These are phyloP conservation scores for Thripadectes ignobilis DNA, from an alignment of 2,797 vertebrate genomes.

Conservation along the genomic window DNA sequence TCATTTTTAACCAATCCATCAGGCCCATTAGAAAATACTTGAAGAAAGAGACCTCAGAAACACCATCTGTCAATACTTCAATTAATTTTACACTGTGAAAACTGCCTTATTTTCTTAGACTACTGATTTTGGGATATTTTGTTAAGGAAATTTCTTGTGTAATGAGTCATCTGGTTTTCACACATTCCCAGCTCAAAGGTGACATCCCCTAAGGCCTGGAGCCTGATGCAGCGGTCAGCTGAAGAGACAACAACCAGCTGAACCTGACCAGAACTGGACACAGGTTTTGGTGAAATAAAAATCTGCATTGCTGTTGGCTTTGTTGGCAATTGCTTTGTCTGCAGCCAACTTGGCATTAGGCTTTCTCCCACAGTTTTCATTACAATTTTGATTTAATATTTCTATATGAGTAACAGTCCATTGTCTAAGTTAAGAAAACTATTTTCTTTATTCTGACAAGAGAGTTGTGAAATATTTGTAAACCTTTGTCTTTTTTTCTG, in stretches of 20 bases:
- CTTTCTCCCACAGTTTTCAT: background rate
- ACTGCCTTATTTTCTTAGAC: background rate
- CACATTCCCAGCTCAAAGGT: background rate
- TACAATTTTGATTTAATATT: background rate
- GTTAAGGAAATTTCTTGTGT: background rate
- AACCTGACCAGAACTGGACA: background rate
- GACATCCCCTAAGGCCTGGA: background rate
- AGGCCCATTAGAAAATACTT: background rate
- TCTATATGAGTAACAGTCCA: background rate
- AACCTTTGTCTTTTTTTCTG: background rate
- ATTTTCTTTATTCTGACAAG: background rate
- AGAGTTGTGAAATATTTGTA: background rate
- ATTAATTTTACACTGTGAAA: background rate
- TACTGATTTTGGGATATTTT: background rate
- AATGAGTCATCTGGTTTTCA: background rate
- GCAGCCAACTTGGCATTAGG: background rate
- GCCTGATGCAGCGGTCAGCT: background rate
- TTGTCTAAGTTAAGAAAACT: background rate
- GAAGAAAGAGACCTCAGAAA: background rate
- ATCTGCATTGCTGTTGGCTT: background rate
- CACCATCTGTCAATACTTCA: background rate
- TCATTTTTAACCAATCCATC: background rate
- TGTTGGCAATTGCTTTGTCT: background rate
- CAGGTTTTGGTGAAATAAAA: background rate
- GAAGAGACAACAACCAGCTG: background rate